Base-by-base conservation (phyloP, 2,888 invertebrate species). In the Cordylochernes scorpioides region DNA sequence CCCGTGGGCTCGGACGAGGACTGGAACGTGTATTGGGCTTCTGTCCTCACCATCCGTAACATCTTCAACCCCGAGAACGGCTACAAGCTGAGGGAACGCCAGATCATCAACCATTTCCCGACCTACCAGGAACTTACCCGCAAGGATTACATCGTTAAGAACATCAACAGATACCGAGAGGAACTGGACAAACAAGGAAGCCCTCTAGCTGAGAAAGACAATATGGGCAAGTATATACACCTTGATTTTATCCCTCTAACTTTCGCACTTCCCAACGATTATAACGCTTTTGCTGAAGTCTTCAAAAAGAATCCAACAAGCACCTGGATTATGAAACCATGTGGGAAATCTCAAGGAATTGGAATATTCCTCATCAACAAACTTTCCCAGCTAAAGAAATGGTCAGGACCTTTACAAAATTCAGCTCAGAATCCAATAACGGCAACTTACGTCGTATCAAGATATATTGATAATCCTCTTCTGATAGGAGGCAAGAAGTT, bases 251-350 rank as follows among this genome's bases (percentile, higher is more conserved):
- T 91, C 39, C 88, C 88, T 1, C 66, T 77, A 13, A 88, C 88
- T 1, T 91, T 78, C 51, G 75, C 86, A 19, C 58, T 91, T 28
- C 88, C 88, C 2, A 74, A 80, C 47, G 88, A 91, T 55, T 91
- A 91, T 52, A 88, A 86, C 51, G 71, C 86, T 67, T 88, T 91
- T 53, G 86, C 86, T 2, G 84, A 88, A 49, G 86, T 88, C 49
- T 91, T 86, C 51, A 63, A 84, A 30, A 84, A 82, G 56, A 74
- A 72, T 40, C 84, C 86, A 0, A 74, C 75, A 49, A 77, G 77
- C 44, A 88, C 86, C 1, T 91, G 88, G 88, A 91, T 91, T 39
- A 80, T 88, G 71, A 88, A 91, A 51, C 88, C 88, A 0, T 82
- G 84, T 50, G 84, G 84, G 16, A 77, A 86, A 57, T 84, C 86